Evolutionary conservation across 92 coral and sea anemone genomes (phyloP).

Genomic region (Epizoanthus stellaris): DNA sequence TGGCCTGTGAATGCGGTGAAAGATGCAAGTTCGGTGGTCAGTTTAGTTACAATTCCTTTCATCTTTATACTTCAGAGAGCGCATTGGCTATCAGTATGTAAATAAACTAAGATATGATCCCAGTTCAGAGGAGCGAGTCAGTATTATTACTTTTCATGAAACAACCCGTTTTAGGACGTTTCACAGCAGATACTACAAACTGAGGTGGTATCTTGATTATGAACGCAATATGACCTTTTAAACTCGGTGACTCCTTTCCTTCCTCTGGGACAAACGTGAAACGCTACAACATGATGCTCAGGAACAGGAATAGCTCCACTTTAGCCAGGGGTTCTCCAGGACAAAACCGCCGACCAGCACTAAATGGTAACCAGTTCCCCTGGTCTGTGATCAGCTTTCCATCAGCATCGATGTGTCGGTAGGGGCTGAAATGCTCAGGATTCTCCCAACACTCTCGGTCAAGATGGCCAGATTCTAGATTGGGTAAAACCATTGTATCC

Average conservation of each 20-base stretch:
- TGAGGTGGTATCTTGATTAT: background rate
- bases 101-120: too few relatives aligned
- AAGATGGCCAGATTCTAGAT: background rate
- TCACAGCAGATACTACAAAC: background rate
- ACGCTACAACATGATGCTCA: background rate
- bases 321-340: background rate
- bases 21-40: too few relatives aligned
- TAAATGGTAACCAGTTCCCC: background rate
- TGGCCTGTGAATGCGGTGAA: too few relatives aligned
- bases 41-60: too few relatives aligned
- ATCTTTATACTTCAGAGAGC: too few relatives aligned
- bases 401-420: too few relatives aligned
- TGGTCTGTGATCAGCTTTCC: too few relatives aligned
- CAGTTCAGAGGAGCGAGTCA: too few relatives aligned
- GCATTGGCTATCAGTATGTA: too few relatives aligned
- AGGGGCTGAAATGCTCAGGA: background rate
- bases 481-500: background rate
- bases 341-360: slow-evolving; percentile 2
- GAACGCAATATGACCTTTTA: background rate
- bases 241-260: background rate
- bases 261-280: background rate
- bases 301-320: too few relatives aligned
- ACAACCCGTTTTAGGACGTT: background rate
- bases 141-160: too few relatives aligned
- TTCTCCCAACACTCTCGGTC: background rate